Percentiles rank a stretch among this genome's conserved stretches.
These are phyloP conservation scores for Osmerus eperlanus DNA, from an alignment of 2,113 vertebrate species.

Conservation along the genomic window DNA sequence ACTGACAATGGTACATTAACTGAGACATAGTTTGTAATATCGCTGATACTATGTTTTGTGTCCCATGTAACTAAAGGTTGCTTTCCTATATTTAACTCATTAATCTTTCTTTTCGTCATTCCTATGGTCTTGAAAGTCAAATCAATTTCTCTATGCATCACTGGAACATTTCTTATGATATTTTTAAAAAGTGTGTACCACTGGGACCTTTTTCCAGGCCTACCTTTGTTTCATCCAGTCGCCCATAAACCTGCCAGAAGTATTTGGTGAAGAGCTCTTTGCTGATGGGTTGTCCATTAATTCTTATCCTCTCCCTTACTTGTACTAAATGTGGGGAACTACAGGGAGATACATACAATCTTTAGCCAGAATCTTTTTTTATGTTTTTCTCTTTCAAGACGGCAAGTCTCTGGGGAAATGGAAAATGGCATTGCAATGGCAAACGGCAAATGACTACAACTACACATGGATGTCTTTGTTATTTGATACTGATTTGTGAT, in stretches of 20 bases:
- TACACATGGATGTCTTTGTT: too few relatives aligned
- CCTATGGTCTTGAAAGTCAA: too few relatives aligned
- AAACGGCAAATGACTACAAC: too few relatives aligned
- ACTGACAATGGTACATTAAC: background rate
- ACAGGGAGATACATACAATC: conserved; percentile 18
- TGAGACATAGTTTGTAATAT: too few relatives aligned
- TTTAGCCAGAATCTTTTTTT: background rate
- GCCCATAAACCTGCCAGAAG: conserved; percentile 91
- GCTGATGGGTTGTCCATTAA: conserved; percentile 88
- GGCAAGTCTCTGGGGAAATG: too few relatives aligned
- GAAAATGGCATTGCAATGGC: too few relatives aligned
- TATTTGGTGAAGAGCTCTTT: conserved; percentile 91
- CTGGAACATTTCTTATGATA: too few relatives aligned
- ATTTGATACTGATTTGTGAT: background rate
- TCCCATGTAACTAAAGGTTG: too few relatives aligned
- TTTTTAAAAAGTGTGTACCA: background rate
- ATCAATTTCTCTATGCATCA: too few relatives aligned
- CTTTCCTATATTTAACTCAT: too few relatives aligned
- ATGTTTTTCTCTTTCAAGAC: background rate
- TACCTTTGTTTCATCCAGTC: conserved; percentile 86
- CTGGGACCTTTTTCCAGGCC: conserved; percentile 7
- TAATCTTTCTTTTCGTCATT: too few relatives aligned
- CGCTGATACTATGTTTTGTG: too few relatives aligned
- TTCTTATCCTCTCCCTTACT: conserved; percentile 91
- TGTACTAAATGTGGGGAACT: conserved; percentile 96